phyloP scores from a whole-genome alignment of 1,140 invertebrate species.

The Venustaconcha ellipsiformis region DNA sequence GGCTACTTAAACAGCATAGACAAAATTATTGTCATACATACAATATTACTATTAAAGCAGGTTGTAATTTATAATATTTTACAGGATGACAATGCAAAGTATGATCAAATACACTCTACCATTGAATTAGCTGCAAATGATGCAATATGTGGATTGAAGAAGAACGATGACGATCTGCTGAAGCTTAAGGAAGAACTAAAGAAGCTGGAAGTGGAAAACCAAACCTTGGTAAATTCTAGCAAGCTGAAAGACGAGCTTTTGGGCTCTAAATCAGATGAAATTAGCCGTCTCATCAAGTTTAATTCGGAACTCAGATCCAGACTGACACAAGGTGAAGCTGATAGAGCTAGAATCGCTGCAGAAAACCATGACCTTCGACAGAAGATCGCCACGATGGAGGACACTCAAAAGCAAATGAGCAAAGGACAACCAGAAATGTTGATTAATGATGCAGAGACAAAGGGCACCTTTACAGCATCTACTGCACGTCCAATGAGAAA shows the following conservation, averaged over 20 bases:
- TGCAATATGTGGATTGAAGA: background rate
- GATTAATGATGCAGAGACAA: slow-evolving; percentile 25
- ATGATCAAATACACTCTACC: too few species aligned
- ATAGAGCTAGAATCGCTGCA: slow-evolving; percentile 6
- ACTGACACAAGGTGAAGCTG: slow-evolving; percentile 15
- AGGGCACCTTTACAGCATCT: slow-evolving; percentile 7
- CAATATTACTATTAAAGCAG: too few species aligned
- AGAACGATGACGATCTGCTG: slow-evolving; percentile 4
- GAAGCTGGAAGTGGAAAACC: slow-evolving; percentile 1
- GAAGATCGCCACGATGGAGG: slow-evolving; percentile 31
- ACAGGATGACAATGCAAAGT: too few species aligned
- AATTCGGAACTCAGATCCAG: slow-evolving; percentile 11
- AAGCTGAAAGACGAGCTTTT: slow-evolving; percentile 1
- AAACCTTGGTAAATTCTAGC: too few species aligned
- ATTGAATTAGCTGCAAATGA: too few species aligned
- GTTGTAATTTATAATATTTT: too few species aligned
- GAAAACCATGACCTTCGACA: slow-evolving; percentile 23
- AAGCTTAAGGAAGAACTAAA: slow-evolving; percentile 15
- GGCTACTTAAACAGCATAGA: too few species aligned
- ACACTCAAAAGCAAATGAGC: slow-evolving; percentile 27
- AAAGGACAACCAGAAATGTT: slow-evolving; percentile 17
- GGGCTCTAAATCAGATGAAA: slow-evolving; percentile 8
- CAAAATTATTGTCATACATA: too few species aligned
- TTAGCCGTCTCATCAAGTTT: background rate
- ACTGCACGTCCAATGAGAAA: background rate